These are phyloP conservation scores for Caretta caretta DNA, from an alignment of 2,113 vertebrate species.

Conservation along the genomic window DNA sequence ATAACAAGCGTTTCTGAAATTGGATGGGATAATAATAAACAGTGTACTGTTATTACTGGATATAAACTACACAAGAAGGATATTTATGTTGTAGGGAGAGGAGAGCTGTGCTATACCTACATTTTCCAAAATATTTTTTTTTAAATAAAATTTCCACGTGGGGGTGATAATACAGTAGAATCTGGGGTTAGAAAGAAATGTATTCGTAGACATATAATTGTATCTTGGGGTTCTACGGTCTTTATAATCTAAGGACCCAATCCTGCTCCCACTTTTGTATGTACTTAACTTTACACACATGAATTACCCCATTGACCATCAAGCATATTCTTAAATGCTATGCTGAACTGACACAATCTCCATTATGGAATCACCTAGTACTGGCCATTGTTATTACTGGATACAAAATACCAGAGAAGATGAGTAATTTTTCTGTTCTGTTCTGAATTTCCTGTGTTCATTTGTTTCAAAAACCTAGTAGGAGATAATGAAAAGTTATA, in stretches of 20 bases:
- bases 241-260: constrained; percentile 23
- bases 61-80: background rate
- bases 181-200: constrained; percentile 20
- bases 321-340: background rate
- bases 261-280: constrained; percentile 17
- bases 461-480: background rate
- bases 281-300: constrained; percentile 13
- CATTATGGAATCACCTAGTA: background rate
- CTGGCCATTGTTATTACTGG: background rate
- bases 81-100: background rate
- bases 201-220: constrained; percentile 13
- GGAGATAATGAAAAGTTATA: background rate
- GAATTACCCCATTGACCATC: constrained; percentile 25
- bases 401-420: background rate
- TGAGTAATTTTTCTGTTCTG: background rate
- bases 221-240: constrained; percentile 31
- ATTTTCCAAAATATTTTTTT: too few species aligned
- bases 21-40: background rate
- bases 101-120: background rate
- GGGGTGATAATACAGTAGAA: background rate
- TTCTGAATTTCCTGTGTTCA: background rate
- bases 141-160: background rate
- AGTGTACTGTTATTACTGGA: background rate
- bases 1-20: background rate
- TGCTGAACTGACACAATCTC: background rate